Evolutionary conservation across 2,888 invertebrate species (phyloP).

Genomic region (Empis stercorea): DNA sequence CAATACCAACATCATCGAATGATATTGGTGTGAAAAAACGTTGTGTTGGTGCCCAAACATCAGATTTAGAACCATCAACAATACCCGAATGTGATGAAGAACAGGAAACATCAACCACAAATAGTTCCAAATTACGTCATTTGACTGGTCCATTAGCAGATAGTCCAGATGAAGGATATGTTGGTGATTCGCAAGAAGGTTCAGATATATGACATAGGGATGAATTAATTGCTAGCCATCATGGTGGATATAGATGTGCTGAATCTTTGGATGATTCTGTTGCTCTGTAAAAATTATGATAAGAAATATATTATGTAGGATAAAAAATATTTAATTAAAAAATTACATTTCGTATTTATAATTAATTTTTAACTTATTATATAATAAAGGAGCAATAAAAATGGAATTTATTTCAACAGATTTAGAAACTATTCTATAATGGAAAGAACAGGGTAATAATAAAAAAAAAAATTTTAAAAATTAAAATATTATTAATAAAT

Average conservation of each 20-base stretch:
- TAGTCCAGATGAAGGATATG: conserved; percentile 80
- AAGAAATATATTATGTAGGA: neutral
- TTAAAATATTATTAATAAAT: too few species aligned
- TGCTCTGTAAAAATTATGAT: conserved; percentile 26
- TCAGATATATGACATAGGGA: conserved; percentile 52
- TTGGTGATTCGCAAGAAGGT: conserved; percentile 56
- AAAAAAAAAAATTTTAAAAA: too few species aligned
- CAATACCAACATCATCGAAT: conserved; percentile 2
- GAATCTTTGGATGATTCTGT: conserved; percentile 31
- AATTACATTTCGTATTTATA: too few species aligned
- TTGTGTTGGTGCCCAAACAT: conserved; percentile 49
- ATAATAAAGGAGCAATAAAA: too few species aligned
- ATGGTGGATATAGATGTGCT: conserved; percentile 12
- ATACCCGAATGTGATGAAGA: conserved; percentile 37
- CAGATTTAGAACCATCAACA: conserved; percentile 37
- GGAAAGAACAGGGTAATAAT: too few species aligned
- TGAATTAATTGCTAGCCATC: conserved; percentile 2
- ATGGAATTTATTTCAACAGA: too few species aligned
- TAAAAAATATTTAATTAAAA: too few species aligned
- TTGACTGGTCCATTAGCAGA: conserved; percentile 46
- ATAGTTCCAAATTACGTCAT: conserved; percentile 38
- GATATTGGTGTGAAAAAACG: conserved; percentile 30
- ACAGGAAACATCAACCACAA: conserved; percentile 22
- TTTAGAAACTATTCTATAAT: too few species aligned
- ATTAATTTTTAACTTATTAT: too few species aligned